Percentiles rank a stretch among this genome's conserved stretches.
These are phyloP conservation scores for Orthosia cruda DNA, from an alignment of 2,888 invertebrate genomes.

Conservation along the genomic window DNA sequence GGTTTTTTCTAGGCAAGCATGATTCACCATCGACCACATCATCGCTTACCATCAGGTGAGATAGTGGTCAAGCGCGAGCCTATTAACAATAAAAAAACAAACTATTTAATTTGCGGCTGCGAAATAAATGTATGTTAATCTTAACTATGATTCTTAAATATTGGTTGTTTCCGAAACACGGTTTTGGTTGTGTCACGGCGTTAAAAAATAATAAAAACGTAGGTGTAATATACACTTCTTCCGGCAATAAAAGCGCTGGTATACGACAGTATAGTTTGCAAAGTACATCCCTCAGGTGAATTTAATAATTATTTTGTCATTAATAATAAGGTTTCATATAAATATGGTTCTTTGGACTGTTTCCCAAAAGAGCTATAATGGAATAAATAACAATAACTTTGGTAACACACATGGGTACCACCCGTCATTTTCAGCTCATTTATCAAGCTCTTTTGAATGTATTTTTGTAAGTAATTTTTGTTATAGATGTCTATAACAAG, in stretches of 20 bases:
- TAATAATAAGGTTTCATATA: not conserved
- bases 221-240: not conserved
- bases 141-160: too few relatives aligned
- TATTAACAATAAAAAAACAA: too few relatives aligned
- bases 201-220: not conserved
- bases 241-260: not conserved
- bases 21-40: too few relatives aligned
- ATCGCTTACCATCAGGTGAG: too few relatives aligned
- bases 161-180: too few relatives aligned
- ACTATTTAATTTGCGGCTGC: too few relatives aligned
- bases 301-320: constrained; percentile 16
- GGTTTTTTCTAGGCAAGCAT: too few relatives aligned
- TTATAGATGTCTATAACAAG: too few relatives aligned
- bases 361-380: constrained; percentile 22
- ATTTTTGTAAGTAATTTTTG: not conserved
- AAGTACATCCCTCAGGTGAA: constrained; percentile 1
- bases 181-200: too few relatives aligned
- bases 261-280: not conserved
- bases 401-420: not conserved
- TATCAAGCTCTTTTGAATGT: not conserved
- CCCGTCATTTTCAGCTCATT: not conserved
- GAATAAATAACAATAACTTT: constrained; percentile 21
- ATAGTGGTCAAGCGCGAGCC: too few relatives aligned
- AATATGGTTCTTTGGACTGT: constrained; percentile 17
- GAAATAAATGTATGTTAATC: too few relatives aligned